Evolutionary conservation across 2,888 invertebrate species (phyloP), one percentile per base, ranked within the genome.

Genomic region (Pristionchus fissidentatus): DNA sequence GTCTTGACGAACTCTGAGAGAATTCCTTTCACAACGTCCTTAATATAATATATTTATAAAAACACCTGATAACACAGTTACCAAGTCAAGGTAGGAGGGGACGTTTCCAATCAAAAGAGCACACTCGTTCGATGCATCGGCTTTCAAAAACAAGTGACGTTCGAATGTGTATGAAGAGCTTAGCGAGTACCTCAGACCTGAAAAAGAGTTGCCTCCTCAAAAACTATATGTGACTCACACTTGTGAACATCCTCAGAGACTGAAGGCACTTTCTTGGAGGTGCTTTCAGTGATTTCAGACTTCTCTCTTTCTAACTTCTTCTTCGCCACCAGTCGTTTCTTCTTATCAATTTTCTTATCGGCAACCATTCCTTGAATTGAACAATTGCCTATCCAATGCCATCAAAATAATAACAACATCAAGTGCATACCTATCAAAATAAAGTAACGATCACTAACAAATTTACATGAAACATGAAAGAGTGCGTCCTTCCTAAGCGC

Each of bases 81-180:
- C 81, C 46, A 81, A 32, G 35, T 81, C 66, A 13, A 81, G 46
- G 46, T 81, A 81, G 8, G 66, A 41, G 19, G 81, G 81, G 46
- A 81, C 81, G 41, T 81, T 81, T 41, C 81, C 81, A 38, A 81
- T 26, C 13, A 81, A 26, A 32, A 81, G 81, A 32, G 62, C 66
- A 10, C 35, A n/a, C 3, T 3, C 22, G 46, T 81, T 81, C 15
- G 81, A 81, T 15, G 66, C 81, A 32, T 81, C 81, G 32, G 62
- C 81, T 26, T 81, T 81, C 15, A 81, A 35, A 26, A 81, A 81
- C 19, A 81, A 29, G 26, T 81, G 62, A 13, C 81, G 43, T 81
- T 81, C 81, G 29, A 43, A 62, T 26, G 55, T 57, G 57, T 32
- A 79, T 19, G 57, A 57, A 13, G 26, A 29, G 38, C 79, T 79